These are phyloP conservation scores for Cremastobaeus sp. DNA, from an alignment of 2,888 invertebrate species.

Conservation along the genomic window DNA sequence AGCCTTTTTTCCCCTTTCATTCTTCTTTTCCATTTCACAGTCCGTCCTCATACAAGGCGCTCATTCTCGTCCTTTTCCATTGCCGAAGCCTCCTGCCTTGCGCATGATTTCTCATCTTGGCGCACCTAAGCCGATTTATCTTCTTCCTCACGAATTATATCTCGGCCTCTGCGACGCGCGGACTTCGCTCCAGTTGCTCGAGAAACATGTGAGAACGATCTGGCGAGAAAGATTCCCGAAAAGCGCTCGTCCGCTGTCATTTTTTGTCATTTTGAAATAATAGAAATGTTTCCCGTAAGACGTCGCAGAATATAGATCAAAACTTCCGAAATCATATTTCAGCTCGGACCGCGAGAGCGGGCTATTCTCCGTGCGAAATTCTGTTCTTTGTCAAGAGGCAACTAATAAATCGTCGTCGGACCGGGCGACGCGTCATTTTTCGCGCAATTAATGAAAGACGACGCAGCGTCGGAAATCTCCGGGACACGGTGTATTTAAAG, in stretches of 20 bases:
- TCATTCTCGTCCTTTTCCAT: constrained; percentile 44
- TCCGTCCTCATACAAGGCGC: constrained; percentile 41
- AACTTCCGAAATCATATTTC: constrained; percentile 38
- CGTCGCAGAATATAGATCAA: constrained; percentile 29
- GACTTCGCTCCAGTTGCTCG: constrained; percentile 29
- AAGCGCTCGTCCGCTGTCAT: constrained; percentile 29
- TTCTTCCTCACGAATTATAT: constrained; percentile 57
- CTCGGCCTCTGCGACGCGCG: constrained; percentile 26
- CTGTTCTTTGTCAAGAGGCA: no score
- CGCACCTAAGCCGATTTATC: constrained; percentile 57
- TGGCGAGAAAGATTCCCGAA: constrained; percentile 35
- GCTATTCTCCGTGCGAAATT: constrained; percentile 4
- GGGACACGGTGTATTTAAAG: neutral
- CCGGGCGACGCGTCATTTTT: neutral
- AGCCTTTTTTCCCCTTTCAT: constrained; percentile 15
- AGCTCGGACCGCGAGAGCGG: constrained; percentile 6
- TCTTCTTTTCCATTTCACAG: constrained; percentile 53
- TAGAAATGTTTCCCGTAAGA: constrained; percentile 48
- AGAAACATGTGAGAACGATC: constrained; percentile 48
- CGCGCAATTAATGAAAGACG: constrained; percentile 20
- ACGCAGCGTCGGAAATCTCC: neutral
- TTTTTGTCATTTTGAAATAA: constrained; percentile 44
- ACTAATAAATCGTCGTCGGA: constrained; percentile 27
- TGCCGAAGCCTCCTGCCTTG: constrained; percentile 48
- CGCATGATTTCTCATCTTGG: constrained; percentile 65